phyloP scores from a whole-genome alignment of 2,797 vertebrate genomes.

The Sandelia bainsii region DNA sequence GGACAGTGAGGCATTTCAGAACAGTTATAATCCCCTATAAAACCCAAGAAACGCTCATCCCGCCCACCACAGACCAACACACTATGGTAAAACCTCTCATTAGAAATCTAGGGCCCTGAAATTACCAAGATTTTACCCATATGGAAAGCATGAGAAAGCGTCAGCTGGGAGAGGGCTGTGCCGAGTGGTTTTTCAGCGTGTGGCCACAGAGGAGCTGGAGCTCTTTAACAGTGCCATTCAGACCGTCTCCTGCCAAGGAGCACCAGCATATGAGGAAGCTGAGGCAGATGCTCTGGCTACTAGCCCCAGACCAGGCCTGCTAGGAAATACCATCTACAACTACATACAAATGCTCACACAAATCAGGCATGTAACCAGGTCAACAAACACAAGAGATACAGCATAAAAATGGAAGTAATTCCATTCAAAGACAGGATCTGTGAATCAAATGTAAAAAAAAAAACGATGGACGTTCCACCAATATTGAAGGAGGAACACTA shows the following conservation, averaged over 20 bases:
- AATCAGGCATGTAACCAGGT: conserved; percentile 22
- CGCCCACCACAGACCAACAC: conserved; percentile 83
- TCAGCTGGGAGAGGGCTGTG: conserved; percentile 75
- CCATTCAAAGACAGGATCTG: not conserved
- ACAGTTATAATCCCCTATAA: conserved; percentile 75
- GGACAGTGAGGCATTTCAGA: conserved; percentile 73
- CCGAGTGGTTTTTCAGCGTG: conserved; percentile 78
- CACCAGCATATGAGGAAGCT: conserved; percentile 61
- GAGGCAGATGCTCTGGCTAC: conserved; percentile 75
- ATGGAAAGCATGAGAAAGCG: conserved; percentile 84
- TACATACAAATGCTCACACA: conserved; percentile 32
- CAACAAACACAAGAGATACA: conserved; percentile 37
- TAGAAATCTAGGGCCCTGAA: conserved; percentile 80
- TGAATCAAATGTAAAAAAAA: not conserved
- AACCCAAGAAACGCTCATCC: conserved; percentile 78
- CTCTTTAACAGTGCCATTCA: conserved; percentile 76
- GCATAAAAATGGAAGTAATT: not conserved
- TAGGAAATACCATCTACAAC: conserved; percentile 61
- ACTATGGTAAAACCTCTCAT: conserved; percentile 83
- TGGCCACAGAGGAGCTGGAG: conserved; percentile 76
- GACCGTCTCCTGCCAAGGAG: conserved; percentile 63
- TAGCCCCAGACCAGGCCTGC: conserved; percentile 56
- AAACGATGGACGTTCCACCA: not conserved
- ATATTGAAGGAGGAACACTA: not conserved
- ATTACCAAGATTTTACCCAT: conserved; percentile 81